Evolutionary conservation across 2,113 vertebrate species (phyloP), one percentile per base, ranked within the genome.

Genomic region (Dolichotis patagonum): DNA sequence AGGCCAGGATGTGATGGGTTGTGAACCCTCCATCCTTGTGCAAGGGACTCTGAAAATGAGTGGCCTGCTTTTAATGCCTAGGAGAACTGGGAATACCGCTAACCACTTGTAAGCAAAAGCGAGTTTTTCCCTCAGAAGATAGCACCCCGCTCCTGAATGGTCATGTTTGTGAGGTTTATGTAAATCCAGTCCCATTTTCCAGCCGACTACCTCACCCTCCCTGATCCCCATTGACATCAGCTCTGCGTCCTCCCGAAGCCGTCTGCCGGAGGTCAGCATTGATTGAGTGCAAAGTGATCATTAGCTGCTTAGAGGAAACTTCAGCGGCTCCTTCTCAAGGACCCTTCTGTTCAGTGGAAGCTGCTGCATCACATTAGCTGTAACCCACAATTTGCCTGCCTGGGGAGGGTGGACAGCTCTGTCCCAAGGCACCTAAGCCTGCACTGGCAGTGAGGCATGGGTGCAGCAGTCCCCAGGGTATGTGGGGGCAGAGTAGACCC

Each of bases 111-210:
- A 26, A 88, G 46, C 20, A 80, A 77, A 58, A 16, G 20, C 43
- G 69, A 11, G 13, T 4, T 41, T 71, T 63, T 30, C 56, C 65
- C 86, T 85, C 35, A 12, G 2, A n/a, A 62, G 60, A 46, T 32
- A 12, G 46, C 17, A 54, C 80, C 38, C 86, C 69, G 58, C 78
- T 91, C 62, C 81, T 67, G 56, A 60, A 20, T 30, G 73, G 60
- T 35, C 28, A 38, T 13, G 65, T 46, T 85, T 73, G 78, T 19
- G 69, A 88, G 91, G n/a, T 73, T 91, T 85, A 93, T 93, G 96
- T 67, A 97, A 96, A 94, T 96, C n/a, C 28, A 49, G 85, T 28
- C 52, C 83, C 69, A 75, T 91, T 96, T 96, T 96, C 95, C 80
- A 75, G 86, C 54, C 88, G 90, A 93, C 97, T 96, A 56, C 63